Base-by-base conservation (phyloP, 2,888 invertebrate genomes). In the Tupiocoris notatus region DNA sequence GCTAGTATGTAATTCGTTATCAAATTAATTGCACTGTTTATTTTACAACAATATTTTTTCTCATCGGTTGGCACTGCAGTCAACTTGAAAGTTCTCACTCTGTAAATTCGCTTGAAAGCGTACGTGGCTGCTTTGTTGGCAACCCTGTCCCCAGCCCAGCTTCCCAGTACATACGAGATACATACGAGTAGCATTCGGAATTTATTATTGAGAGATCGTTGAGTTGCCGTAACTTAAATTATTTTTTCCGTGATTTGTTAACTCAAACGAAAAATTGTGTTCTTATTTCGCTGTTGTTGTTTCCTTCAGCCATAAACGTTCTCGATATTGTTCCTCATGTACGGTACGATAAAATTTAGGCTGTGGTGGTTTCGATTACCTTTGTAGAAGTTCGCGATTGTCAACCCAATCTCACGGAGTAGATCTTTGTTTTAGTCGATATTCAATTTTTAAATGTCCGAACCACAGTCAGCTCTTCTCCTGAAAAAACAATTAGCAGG, bases 401-500 rank as follows among this genome's bases (percentile, higher is more conserved):
- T 62, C 16, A 6, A 16, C 39, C n/a, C 39, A 59, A 78, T 79
- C 79, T 80, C 79, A 78, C 39, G 6, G 39, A 39, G 39, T 12
- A 3, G 39, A 39, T 39, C 12, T 7, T 39, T 39, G 39, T 39
- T 39, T 39, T 39, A 39, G 39, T 39, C 3, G 39, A 39, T 7
- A 7, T 39, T 39, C 39, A 39, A 12, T 39, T 39, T 39, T 91
- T 92, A 91, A 91, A 94, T 94, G 94, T 93, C 94, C 90, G 94
- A 94, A 89, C 91, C 91, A 90, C 95, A 95, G 91, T 95, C 95
- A 87, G 92, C 95, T 86, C 91, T 95, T 87, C 89, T 95, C 88
- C 89, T 95, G 87, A 91, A 93, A 88, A 95, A 95, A 90, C 95
- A 95, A 89, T 89, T 95, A 88, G 94, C 95, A 91, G 95, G 95